Evolutionary conservation across 1,140 invertebrate genomes (phyloP).

Genomic region (Lasioglossum baleicum): DNA sequence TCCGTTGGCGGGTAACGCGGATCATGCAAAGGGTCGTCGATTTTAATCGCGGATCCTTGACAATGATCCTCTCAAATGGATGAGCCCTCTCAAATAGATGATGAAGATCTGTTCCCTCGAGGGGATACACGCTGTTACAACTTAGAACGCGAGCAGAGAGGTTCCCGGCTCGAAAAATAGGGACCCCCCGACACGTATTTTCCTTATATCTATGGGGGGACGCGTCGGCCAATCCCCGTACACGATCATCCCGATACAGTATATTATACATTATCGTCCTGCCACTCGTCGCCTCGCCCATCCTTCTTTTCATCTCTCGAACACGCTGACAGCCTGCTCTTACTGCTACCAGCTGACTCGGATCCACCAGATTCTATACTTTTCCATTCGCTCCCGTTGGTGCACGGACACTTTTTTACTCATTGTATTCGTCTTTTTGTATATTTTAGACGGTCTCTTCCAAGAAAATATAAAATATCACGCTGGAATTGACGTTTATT

Average conservation of each 20-base stretch:
- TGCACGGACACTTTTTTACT: too few species aligned
- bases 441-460: too few species aligned
- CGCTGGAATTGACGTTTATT: too few species aligned
- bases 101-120: slow-evolving; percentile 68
- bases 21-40: slow-evolving; percentile 68
- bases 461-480: too few species aligned
- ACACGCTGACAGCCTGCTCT: not conserved
- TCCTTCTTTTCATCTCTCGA: not conserved
- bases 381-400: not conserved
- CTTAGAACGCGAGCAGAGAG: not conserved
- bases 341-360: slow-evolving; percentile 1
- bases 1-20: slow-evolving; percentile 44
- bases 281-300: slow-evolving; percentile 41
- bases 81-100: slow-evolving; percentile 69
- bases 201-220: slow-evolving; percentile 17
- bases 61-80: slow-evolving; percentile 76
- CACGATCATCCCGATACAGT: slow-evolving; percentile 31
- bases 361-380: not conserved
- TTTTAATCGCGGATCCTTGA: slow-evolving; percentile 73
- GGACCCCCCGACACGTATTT: slow-evolving; percentile 57
- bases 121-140: slow-evolving; percentile 66
- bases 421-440: too few species aligned
- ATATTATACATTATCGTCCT: slow-evolving; percentile 44
- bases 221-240: slow-evolving; percentile 34
- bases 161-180: slow-evolving; percentile 31